phyloP scores from a whole-genome alignment of 2,797 vertebrate species.

The Babyrousa celebensis region DNA sequence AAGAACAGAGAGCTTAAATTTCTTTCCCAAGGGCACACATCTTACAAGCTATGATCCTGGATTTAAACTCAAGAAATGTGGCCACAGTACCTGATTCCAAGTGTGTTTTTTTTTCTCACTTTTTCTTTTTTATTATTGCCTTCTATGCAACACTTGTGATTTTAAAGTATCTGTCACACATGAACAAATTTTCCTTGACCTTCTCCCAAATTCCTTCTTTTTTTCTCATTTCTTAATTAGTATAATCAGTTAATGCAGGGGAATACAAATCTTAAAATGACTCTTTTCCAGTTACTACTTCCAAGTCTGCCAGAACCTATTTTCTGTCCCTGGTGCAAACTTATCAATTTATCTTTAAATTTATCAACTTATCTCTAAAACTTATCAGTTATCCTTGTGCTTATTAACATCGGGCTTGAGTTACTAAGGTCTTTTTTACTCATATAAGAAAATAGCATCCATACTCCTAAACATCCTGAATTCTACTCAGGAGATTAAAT shows the following conservation, averaged over 20 bases:
- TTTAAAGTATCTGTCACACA: constrained; percentile 2
- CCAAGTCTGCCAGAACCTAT: background rate
- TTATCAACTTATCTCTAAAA: too few species aligned
- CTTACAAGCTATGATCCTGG: background rate
- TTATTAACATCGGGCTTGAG: background rate
- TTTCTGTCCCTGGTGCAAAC: background rate
- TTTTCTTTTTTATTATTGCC: background rate
- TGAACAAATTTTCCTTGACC: background rate
- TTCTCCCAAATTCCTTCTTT: background rate
- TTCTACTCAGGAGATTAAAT: background rate
- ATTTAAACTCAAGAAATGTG: background rate
- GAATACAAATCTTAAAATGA: background rate
- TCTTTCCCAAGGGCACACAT: background rate
- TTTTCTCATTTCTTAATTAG: background rate
- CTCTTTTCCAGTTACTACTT: background rate
- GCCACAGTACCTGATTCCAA: background rate
- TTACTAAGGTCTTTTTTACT: background rate
- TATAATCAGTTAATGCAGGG: background rate
- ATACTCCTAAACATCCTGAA: background rate
- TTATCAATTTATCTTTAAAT: too few species aligned
- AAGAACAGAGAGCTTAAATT: background rate
- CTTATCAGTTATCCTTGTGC: background rate
- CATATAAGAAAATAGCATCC: background rate
- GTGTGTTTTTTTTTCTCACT: background rate
- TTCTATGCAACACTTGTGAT: background rate